Evolutionary conservation across 2,797 vertebrate genomes (phyloP).

Genomic region (Chloroceryle inda): DNA sequence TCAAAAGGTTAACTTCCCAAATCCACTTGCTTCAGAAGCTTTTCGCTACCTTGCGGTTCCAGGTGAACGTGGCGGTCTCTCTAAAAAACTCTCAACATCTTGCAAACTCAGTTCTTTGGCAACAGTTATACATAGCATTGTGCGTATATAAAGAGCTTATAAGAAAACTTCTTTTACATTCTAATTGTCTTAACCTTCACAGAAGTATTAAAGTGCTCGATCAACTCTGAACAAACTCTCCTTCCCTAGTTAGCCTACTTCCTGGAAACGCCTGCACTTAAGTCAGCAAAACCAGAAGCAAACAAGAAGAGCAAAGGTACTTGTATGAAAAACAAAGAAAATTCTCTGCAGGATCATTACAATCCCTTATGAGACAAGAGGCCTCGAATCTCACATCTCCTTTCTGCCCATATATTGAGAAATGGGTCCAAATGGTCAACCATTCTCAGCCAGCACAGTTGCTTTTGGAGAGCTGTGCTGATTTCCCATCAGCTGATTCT

Average conservation of each 20-base stretch:
- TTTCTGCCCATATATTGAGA: neutral
- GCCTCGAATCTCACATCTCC: neutral
- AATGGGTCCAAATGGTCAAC: neutral
- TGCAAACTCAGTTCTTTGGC: slow-evolving; percentile 66
- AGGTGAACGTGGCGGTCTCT: neutral
- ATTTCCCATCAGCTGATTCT: neutral
- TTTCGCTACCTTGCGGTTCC: neutral
- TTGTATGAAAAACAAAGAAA: neutral
- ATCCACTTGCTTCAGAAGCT: neutral
- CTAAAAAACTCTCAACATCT: neutral
- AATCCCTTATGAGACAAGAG: neutral
- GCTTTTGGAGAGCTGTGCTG: neutral
- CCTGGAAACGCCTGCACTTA: slow-evolving; percentile 44
- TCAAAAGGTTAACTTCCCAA: neutral
- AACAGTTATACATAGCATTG: slow-evolving; percentile 67
- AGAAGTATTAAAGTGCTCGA: slow-evolving; percentile 76
- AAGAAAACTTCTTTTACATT: slow-evolving; percentile 74
- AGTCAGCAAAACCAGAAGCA: slow-evolving; percentile 64
- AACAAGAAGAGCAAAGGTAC: slow-evolving; percentile 40
- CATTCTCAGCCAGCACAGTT: neutral
- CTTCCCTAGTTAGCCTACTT: slow-evolving; percentile 40
- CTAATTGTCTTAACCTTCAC: slow-evolving; percentile 73
- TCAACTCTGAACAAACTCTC: slow-evolving; percentile 25
- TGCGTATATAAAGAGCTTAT: slow-evolving; percentile 68
- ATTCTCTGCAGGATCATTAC: neutral